Evolutionary conservation across 2,113 vertebrate genomes (phyloP).

Genomic region (Gila orcuttii): DNA sequence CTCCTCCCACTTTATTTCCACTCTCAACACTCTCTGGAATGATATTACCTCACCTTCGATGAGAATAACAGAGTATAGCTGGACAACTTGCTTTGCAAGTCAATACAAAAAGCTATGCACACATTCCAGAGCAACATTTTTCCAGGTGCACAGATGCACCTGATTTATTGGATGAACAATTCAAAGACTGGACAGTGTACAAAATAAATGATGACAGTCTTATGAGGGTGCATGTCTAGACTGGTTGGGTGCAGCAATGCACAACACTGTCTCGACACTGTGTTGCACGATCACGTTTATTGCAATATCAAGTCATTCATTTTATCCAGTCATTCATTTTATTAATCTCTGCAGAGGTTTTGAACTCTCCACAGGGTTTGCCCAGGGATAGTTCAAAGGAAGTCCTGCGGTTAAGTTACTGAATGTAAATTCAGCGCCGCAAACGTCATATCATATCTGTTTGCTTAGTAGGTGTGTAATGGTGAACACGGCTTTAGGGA

Average conservation of each 20-base stretch:
- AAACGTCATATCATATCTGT: slow-evolving; percentile 47
- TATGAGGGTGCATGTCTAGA: slow-evolving; percentile 25
- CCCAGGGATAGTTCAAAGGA: slow-evolving; percentile 24
- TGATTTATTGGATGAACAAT: slow-evolving; percentile 60
- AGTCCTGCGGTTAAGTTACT: background rate
- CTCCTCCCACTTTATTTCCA: slow-evolving; percentile 41
- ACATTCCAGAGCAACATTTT: slow-evolving; percentile 24
- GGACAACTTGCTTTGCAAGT: background rate
- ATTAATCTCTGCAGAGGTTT: slow-evolving; percentile 15
- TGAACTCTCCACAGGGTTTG: slow-evolving; percentile 2
- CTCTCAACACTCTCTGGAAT: slow-evolving; percentile 29
- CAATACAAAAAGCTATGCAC: background rate
- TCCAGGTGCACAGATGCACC: slow-evolving; percentile 61
- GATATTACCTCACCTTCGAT: slow-evolving; percentile 38
- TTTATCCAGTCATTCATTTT: slow-evolving; percentile 22
- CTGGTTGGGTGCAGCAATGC: background rate
- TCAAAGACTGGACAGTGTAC: slow-evolving; percentile 36
- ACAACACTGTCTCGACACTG: background rate
- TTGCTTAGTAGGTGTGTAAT: slow-evolving; percentile 67
- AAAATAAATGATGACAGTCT: slow-evolving; percentile 30
- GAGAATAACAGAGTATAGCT: background rate
- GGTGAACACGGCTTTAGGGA: slow-evolving; percentile 34
- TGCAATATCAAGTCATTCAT: background rate
- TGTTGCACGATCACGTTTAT: background rate
- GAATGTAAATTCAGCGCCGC: background rate